Base-by-base conservation (phyloP, 2,797 vertebrate genomes). In the Remorina albescens region DNA sequence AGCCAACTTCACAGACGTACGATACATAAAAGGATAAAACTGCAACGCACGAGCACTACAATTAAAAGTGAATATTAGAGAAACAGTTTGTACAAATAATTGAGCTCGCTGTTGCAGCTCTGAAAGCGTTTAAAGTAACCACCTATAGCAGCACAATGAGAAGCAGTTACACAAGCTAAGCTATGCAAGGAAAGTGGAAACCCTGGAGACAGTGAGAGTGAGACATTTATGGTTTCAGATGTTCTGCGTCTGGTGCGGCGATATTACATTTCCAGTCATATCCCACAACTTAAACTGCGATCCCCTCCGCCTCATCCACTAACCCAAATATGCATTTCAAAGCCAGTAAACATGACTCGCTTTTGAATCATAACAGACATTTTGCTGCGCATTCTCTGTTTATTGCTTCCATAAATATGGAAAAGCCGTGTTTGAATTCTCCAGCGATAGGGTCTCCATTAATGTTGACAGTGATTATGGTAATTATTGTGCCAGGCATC, bases 171-270 rank as follows among this genome's bases (percentile, higher is more conserved):
- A 60, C 42, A 54, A 68, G 28, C 59, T 51, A 8, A 28, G 41
- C 36, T 69, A 41, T 59, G 65, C 67, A 67, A 71, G 62, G 86
- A 88, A 93, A 90, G 80, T 87, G 79, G 82, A 86, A 84, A 91
- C 86, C 93, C 81, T 53, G 83, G 87, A 94, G 93, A 94, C 92
- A 78, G 80, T 80, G 88, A 85, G 78, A 91, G 91, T 93, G 92
- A 93, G 80, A 91, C 86, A 90, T 94, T 88, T 74, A 88, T 83
- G 84, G 90, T 90, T 80, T 95, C 93, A 93, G 92, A 94, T 93
- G 90, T 90, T 92, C 93, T 60, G 39, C 67, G 88, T 92, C 80
- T 88, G 32, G 28, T 74, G 90, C 82, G 37, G 67, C 69, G 57
- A 82, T 91, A 91, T 91, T 89, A 89, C 82, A 71, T 91, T 91